Conservation (phyloP, 1,140 invertebrate species). For the Calycopis cecrops region DNA sequence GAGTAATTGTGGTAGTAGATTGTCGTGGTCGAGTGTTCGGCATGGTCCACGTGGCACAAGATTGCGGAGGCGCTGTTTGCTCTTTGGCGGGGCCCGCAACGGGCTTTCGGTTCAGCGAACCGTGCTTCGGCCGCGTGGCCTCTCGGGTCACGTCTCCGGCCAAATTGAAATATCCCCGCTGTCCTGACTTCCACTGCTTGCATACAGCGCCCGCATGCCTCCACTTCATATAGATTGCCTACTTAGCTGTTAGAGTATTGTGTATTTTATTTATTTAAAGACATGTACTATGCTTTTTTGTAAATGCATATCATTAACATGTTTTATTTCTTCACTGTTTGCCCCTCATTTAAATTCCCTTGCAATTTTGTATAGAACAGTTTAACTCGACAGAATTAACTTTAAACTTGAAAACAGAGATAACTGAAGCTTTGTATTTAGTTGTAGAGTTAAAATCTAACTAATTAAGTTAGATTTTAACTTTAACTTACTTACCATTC, state of each 20-base stretch:
- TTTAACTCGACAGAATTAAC: slow-evolving; percentile 13
- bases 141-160: slow-evolving; percentile 68
- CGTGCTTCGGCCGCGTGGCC: slow-evolving; percentile 56
- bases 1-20: slow-evolving; percentile 59
- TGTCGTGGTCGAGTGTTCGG: slow-evolving; percentile 62
- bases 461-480: neutral
- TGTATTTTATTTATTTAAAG: too few species aligned
- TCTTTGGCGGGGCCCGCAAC: slow-evolving; percentile 68
- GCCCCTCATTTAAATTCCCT: too few species aligned
- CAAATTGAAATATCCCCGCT: slow-evolving; percentile 73
- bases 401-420: slow-evolving; percentile 16
- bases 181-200: slow-evolving; percentile 43
- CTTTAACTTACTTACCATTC: too few species aligned
- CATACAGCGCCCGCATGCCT: slow-evolving; percentile 30
- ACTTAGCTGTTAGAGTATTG: neutral
- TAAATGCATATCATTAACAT: too few species aligned
- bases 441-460: slow-evolving; percentile 16
- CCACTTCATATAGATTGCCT: slow-evolving; percentile 32
- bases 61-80: slow-evolving; percentile 71
- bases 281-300: too few species aligned
- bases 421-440: slow-evolving; percentile 16
- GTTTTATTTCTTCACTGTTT: too few species aligned
- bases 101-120: slow-evolving; percentile 69
- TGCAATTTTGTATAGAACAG: slow-evolving; percentile 4
- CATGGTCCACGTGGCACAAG: slow-evolving; percentile 70